These are phyloP conservation scores for Mugil cephalus DNA, from an alignment of 2,113 vertebrate species.

Conservation along the genomic window DNA sequence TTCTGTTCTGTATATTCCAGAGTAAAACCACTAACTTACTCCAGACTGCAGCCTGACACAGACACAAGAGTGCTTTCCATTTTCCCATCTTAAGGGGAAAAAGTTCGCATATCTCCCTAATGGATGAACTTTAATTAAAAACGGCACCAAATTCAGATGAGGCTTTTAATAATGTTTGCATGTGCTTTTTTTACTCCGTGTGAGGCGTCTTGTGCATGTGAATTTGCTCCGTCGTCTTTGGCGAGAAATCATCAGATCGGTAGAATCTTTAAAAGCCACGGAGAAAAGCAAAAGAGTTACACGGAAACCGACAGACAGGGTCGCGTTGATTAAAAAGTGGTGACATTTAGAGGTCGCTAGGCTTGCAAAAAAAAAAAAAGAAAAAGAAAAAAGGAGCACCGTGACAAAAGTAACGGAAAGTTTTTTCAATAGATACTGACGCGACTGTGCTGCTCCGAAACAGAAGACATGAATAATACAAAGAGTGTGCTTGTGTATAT, in stretches of 20 bases:
- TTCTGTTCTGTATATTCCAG: no score
- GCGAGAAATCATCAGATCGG: no score
- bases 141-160: neutral
- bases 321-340: neutral
- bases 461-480: slow-evolving; percentile 9
- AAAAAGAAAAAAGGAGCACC: no score
- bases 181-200: no score
- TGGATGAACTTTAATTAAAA: neutral
- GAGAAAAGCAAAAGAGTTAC: neutral
- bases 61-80: neutral
- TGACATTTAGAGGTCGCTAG: neutral
- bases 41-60: no score
- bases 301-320: neutral
- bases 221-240: no score
- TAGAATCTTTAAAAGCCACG: no score
- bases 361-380: no score
- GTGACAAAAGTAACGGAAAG: neutral
- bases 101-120: neutral
- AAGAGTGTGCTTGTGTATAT: neutral
- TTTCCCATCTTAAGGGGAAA: neutral
- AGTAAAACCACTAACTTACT: no score
- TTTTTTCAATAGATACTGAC: slow-evolving; percentile 8
- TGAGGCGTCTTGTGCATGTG: no score
- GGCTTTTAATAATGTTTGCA: neutral
- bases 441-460: slow-evolving; percentile 9